A percentile compares a stretch with the other conserved stretches of the same genome.
phyloP scores from a whole-genome alignment of 2,113 vertebrate genomes.

The Scomber colias region DNA sequence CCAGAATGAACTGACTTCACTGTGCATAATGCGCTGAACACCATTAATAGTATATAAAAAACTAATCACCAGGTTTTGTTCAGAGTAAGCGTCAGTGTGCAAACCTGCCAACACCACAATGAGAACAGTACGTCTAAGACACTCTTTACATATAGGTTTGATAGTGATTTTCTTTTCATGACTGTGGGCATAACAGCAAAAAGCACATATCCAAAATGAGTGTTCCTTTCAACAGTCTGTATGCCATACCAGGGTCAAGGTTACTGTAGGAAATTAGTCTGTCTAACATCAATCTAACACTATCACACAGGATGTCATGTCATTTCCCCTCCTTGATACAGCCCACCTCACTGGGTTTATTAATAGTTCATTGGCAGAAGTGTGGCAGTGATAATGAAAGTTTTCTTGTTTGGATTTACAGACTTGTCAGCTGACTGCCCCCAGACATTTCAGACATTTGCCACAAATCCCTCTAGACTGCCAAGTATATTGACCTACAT shows the following conservation, averaged over 20 bases:
- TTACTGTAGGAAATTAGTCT: constrained; percentile 3
- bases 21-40: background rate
- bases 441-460: constrained; percentile 45
- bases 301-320: constrained; percentile 29
- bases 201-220: background rate
- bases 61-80: background rate
- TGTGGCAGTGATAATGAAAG: constrained; percentile 62
- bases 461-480: constrained; percentile 49
- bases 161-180: background rate
- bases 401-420: constrained; percentile 65
- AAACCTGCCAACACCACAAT: background rate
- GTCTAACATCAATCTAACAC: constrained; percentile 43
- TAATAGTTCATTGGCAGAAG: constrained; percentile 41
- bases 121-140: background rate
- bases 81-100: background rate
- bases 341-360: constrained; percentile 33
- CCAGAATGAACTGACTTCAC: background rate
- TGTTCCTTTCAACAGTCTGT: constrained; percentile 1
- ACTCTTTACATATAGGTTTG: too few relatives aligned
- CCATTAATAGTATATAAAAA: background rate
- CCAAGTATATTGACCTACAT: constrained; percentile 32
- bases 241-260: background rate
- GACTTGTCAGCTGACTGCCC: constrained; percentile 55
- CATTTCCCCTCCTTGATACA: constrained; percentile 16
- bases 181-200: background rate